Evolutionary conservation across 1,140 invertebrate species (phyloP), one percentile per base, ranked within the genome.

Genomic region (Oreohelix idahoensis): DNA sequence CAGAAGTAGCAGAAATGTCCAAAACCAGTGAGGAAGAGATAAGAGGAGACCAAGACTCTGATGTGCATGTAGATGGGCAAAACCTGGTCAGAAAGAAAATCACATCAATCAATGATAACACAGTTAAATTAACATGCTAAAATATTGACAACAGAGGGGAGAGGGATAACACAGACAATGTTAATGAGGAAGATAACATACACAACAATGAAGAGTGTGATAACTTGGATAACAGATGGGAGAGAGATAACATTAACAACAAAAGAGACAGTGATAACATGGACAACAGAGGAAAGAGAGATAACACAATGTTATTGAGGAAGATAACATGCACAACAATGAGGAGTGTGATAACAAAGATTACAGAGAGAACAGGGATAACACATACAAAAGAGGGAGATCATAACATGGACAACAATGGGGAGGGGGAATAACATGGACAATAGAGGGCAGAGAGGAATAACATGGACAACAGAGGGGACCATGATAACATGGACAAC

Each of bases 1-100:
- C 97, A 98, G 78, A 97, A 96, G 88, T 97, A 98, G 85, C 95
- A 96, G 93, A 99, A 98, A 90, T 99, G 97, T n/a, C 97, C 96
- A 90, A 97, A 99, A 26, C 97, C 98, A 51, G 96, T 96, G 5
- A 99, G 93, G 92, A 99, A 99, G 35, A 99, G 94, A 92, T 98
- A 99, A 0, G 96, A 94, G 8, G 97, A 97, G 53, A 98, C 96
- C 0, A 99, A 94, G 11, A 98, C 94, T 88, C 97, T 94, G 45
- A 98, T 95, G 88, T 97, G 95, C 96, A 99, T 98, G 89, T 98
- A 98, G 84, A 99, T 98, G 0, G 97, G 96, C 20, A 98, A 92
- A 36, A 98, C 95, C 92, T 93, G 87, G n/a, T 90, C 88, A 79
- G 35, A 84, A 5, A 86, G 26, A 78, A 58, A 79, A 10, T n/a